A percentile compares a stretch with the other conserved stretches of the same genome.
Conservation (phyloP, 2,888 invertebrate genomes). For the Parapristionchus giblindavisi region DNA sequence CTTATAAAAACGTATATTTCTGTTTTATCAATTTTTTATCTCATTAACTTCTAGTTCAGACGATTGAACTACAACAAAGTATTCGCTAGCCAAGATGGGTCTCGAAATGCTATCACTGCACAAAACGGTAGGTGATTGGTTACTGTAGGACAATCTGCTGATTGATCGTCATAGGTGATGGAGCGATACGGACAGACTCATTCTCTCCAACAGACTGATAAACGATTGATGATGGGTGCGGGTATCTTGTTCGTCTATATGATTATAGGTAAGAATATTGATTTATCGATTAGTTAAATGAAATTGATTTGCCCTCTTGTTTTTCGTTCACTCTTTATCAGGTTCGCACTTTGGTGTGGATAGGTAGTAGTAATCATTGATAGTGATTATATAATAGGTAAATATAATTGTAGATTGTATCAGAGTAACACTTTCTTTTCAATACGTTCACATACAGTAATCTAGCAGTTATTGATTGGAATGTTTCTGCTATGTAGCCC, state of each 20-base stretch:
- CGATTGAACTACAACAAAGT: background rate
- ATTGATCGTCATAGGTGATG: constrained; percentile 33
- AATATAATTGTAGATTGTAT: too few species aligned
- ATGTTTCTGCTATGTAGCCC: too few species aligned
- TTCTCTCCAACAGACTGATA: constrained; percentile 53
- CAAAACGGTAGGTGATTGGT: constrained; percentile 45
- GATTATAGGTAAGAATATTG: constrained; percentile 74
- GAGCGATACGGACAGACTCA: constrained; percentile 35
- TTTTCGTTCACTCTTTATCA: too few species aligned
- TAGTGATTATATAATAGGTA: too few species aligned
- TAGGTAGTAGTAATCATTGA: too few species aligned
- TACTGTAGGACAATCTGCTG: background rate
- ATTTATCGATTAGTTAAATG: background rate
- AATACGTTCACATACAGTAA: too few species aligned
- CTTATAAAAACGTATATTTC: background rate
- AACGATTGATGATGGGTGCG: constrained; percentile 55
- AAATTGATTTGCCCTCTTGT: background rate
- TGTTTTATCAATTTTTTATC: background rate
- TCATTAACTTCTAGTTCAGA: background rate
- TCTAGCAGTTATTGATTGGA: too few species aligned
- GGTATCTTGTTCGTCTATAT: constrained; percentile 73
- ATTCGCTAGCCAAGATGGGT: constrained; percentile 45
- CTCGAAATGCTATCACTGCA: constrained; percentile 58
- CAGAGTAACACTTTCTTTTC: too few species aligned
- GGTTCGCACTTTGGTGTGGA: too few species aligned